Evolutionary conservation across 2,113 vertebrate genomes (phyloP), one percentile per base, ranked within the genome.

Genomic region (Sinocyclocheilus anshuiensis): DNA sequence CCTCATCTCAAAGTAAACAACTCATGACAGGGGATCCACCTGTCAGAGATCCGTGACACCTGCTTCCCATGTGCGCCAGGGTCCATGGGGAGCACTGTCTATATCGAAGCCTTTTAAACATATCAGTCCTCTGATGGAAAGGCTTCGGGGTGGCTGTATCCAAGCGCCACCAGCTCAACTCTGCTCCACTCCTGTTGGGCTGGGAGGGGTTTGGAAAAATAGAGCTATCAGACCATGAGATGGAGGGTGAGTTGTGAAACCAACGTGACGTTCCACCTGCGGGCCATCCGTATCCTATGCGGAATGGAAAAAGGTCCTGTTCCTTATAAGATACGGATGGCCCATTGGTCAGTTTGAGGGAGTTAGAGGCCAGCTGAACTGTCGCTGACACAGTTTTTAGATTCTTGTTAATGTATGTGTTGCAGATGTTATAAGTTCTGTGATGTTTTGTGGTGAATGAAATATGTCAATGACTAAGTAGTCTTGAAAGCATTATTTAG

Each of bases 31-130:
- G 92, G 93, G 89, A 90, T 90, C 87, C 90, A 81, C 93, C 94
- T 92, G 90, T 90, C 91, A 91, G 93, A 92, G 93, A 94, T 90
- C 93, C 1, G 91, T 93, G 89, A 90, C 90, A 93, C 92, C 93
- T 92, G 92, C 92, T 92, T 94, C 92, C 93, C 84, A 39, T 79
- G 57, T 42, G 16, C 1, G 16, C 33, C 61, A 26, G 24, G 77
- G 61, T 92, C 87, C 90, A 89, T 90, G 53, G 90, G 86, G 89
- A 84, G 72, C 7, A 16, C 74, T 75, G 29, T 86, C 83, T 92
- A 94, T 96, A 94, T 94, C 94, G 95, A 95, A 95, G 94, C 91
- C 91, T 93, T 89, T 94, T 89, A 88, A 94, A 88, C 87, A 87
- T 90, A 93, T 95, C 93, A 93, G 91, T 91, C 89, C 87, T 18